Base-by-base conservation (phyloP, 2,888 invertebrate genomes). In the Drosophila paracracens region DNA sequence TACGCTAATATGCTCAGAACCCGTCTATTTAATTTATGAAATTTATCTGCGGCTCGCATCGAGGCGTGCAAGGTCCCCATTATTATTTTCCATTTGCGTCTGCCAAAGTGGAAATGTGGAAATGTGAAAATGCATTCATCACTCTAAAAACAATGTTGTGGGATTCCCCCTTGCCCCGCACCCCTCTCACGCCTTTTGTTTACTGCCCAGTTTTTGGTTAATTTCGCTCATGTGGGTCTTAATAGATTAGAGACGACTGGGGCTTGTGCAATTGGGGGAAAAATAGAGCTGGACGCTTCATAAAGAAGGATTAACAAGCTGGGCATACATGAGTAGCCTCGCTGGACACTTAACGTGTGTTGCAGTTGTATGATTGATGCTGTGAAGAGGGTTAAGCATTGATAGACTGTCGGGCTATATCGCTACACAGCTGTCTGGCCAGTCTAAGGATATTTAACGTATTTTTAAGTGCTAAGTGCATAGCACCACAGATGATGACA, bases 21-120 rank as follows among this genome's bases (percentile, higher is more conserved):
- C 83, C 83, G 87, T 88, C 83, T 90, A 90, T 91, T 91, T 91
- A 91, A 92, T 91, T 92, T 91, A 86, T 88, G 90, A 92, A 91
- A 91, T 90, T 91, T 92, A 91, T 91, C 92, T 91, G 89, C 71
- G 67, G 59, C 76, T 86, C 83, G 54, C 90, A 89, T 85, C 90
- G 70, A 79, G 79, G 70, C 79, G 79, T 81, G 66, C 40, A 60
- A 61, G 54, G 60, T 31, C 40, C 57, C 65, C 68, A 66, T 61
- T 70, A 75, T 59, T 64, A 57, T 70, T 69, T 58, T 58, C 40
- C 60, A 67, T 64, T 75, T 73, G 58, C 40, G 70, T 72, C 78
- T 43, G 70, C 59, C 70, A 70, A 65, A 65, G 71, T 64, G 50
- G 58, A 74, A 67, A 68, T 62, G 54, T 70, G 64, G 46, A 67